phyloP scores from a whole-genome alignment of 2,797 vertebrate genomes.

The Halcyon leucocephala region DNA sequence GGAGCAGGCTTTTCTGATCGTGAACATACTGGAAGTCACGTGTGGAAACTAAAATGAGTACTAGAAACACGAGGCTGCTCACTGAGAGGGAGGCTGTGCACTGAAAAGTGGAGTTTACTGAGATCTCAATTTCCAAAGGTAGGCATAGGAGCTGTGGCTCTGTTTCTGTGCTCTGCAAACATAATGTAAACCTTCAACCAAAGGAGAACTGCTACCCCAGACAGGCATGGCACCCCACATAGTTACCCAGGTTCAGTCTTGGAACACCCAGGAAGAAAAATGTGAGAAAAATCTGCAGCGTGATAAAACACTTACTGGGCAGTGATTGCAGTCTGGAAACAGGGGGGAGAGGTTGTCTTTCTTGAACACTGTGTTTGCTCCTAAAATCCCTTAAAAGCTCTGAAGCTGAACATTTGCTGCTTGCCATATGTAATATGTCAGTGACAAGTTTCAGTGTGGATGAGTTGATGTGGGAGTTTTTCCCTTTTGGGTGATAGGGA shows the following conservation, averaged over 20 bases:
- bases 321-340: not conserved
- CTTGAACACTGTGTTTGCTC: not conserved
- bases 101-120: conserved; percentile 47
- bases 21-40: not conserved
- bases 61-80: conserved; percentile 7
- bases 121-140: conserved; percentile 26
- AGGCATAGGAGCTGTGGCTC: not conserved
- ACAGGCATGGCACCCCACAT: not conserved
- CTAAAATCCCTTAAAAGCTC: conserved; percentile 38
- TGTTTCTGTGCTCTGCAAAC: conserved; percentile 38
- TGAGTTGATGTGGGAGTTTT: not conserved
- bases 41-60: not conserved
- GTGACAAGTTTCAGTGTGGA: not conserved
- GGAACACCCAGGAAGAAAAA: not conserved
- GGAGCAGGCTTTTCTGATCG: not conserved
- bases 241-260: not conserved
- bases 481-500: not conserved
- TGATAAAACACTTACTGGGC: not conserved
- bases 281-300: not conserved
- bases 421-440: not conserved
- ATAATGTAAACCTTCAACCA: not conserved
- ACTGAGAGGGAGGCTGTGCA: not conserved
- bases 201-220: not conserved
- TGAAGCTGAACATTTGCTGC: not conserved
- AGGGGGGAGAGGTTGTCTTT: not conserved